Evolutionary conservation across 2,113 vertebrate species (phyloP).

Genomic region (Rattus rattus): DNA sequence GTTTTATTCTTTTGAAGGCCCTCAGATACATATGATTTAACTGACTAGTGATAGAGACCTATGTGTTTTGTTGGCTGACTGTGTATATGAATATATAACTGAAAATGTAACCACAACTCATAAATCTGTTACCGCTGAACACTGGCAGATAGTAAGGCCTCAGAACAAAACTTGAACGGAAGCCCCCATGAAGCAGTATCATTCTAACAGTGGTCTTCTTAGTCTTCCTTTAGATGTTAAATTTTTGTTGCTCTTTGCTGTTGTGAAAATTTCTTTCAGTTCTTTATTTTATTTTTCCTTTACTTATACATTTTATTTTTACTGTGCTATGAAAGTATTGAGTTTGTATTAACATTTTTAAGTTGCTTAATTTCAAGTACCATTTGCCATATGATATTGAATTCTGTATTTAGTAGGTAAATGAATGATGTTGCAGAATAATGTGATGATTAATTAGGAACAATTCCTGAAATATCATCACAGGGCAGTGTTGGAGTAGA

Average conservation of each 20-base stretch:
- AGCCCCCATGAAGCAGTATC: no score
- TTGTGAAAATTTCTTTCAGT: neutral
- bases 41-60: fast-evolving
- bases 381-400: neutral
- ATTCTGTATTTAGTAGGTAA: neutral
- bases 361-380: neutral
- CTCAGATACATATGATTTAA: fast-evolving
- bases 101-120: neutral
- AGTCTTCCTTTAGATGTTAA: neutral
- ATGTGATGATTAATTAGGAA: neutral
- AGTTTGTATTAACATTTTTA: neutral
- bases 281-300: neutral
- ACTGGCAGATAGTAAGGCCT: fast-evolving
- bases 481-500: no score
- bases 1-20: neutral
- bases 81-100: no score
- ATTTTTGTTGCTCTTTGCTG: neutral
- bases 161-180: fast-evolving
- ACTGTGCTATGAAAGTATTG: neutral
- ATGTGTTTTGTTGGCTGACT: fast-evolving
- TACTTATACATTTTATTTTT: neutral
- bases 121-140: neutral
- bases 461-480: neutral
- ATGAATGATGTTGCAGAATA: neutral
- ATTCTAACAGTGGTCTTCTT: neutral